Evolutionary conservation across 2,888 invertebrate genomes (phyloP).

Genomic region (Plebejus melissa): DNA sequence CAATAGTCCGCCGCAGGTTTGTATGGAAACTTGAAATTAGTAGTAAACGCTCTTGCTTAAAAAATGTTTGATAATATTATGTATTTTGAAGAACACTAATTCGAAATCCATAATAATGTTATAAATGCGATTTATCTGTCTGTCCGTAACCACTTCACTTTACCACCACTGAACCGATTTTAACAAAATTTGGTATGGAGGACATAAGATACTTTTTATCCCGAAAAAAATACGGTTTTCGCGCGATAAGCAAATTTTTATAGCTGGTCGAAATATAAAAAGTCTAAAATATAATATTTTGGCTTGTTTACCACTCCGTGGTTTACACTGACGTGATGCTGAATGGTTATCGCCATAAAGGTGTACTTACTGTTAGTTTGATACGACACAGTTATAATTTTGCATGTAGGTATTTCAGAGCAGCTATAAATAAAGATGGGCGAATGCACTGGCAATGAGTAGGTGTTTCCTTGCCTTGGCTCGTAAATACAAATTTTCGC

Average conservation of each 20-base stretch:
- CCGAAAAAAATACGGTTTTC: too few relatives aligned
- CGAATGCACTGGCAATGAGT: conserved; percentile 37
- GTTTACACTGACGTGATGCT: neutral
- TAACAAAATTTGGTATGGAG: neutral
- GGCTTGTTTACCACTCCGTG: neutral
- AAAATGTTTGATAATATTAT: too few relatives aligned
- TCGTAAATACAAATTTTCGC: conserved; percentile 39
- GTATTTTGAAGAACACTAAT: neutral
- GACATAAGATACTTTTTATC: too few relatives aligned
- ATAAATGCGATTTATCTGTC: neutral
- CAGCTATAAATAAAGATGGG: conserved; percentile 36
- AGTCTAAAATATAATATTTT: neutral
- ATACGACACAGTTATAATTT: conserved; percentile 10
- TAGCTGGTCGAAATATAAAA: too few relatives aligned
- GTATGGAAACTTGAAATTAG: too few relatives aligned
- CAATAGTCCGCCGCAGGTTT: too few relatives aligned
- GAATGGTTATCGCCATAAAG: neutral
- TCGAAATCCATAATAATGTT: neutral
- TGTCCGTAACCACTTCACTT: too few relatives aligned
- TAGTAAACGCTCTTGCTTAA: too few relatives aligned
- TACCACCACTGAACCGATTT: neutral
- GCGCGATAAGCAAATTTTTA: too few relatives aligned
- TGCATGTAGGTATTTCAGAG: conserved; percentile 24
- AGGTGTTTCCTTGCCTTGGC: conserved; percentile 40
- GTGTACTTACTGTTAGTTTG: neutral